Conservation (phyloP, 2,113 vertebrate genomes). For the Xiphorhynchus elegans region DNA sequence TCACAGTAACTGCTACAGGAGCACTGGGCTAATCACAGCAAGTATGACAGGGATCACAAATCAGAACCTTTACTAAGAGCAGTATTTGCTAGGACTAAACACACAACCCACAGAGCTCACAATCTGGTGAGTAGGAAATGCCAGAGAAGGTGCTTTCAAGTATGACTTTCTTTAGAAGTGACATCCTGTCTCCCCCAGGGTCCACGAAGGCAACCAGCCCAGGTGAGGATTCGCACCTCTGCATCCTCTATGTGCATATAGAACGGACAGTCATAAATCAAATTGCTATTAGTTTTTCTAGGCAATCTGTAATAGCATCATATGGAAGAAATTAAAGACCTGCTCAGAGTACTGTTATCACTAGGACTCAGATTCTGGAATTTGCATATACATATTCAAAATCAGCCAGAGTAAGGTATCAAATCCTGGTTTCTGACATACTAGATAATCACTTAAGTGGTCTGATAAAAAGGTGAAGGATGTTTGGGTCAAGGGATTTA, state of each 20-base stretch:
- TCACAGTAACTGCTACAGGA: neutral
- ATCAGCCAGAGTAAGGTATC: neutral
- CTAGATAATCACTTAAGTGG: neutral
- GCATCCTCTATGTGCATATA: neutral
- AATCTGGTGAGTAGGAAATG: neutral
- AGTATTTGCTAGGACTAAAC: neutral
- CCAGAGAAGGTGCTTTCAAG: neutral
- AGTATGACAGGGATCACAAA: neutral
- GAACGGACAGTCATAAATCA: neutral
- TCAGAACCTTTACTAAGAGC: neutral
- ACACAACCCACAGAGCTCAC: neutral
- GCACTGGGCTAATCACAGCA: neutral
- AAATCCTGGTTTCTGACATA: neutral
- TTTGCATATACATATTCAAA: neutral
- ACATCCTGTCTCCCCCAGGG: neutral
- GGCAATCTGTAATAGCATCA: neutral
- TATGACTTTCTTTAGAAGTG: neutral
- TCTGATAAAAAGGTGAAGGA: neutral
- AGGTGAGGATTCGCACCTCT: neutral
- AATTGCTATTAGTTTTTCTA: neutral
- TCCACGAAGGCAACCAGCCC: neutral
- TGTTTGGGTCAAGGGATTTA: neutral
- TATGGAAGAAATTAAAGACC: neutral
- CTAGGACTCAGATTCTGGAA: neutral
- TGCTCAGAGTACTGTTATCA: neutral